Conservation (phyloP, 2,113 vertebrate genomes). For the Oncorhynchus keta region DNA sequence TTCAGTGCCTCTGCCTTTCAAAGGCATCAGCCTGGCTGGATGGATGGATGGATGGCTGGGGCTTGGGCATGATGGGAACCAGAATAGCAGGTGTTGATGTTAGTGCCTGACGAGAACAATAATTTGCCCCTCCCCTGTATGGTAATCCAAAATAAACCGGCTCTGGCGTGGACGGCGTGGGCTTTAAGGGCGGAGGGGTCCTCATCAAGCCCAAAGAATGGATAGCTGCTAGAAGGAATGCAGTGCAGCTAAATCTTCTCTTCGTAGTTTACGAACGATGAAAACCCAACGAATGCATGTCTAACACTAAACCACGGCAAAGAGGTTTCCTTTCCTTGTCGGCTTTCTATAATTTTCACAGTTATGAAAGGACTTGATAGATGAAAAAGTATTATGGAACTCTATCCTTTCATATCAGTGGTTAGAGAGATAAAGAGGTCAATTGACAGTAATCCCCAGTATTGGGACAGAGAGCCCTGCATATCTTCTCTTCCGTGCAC, state of each 20-base stretch:
- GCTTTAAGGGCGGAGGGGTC: constrained; percentile 63
- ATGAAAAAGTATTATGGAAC: no score
- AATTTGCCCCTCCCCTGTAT: constrained; percentile 82
- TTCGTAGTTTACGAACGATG: constrained; percentile 19
- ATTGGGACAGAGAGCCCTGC: no score
- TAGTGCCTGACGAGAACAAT: constrained; percentile 65
- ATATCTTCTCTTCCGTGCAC: no score
- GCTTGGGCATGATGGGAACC: constrained; percentile 53
- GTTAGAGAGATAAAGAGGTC: not conserved
- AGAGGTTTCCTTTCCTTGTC: no score
- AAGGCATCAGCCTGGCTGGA: constrained; percentile 47
- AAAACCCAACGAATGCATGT: not conserved
- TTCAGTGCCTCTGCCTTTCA: constrained; percentile 39
- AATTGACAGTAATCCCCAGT: no score
- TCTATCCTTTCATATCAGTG: no score
- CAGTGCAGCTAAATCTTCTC: constrained; percentile 12
- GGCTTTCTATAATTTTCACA: not conserved
- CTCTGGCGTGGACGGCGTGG: constrained; percentile 75
- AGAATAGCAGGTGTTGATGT: constrained; percentile 71
- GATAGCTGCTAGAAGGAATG: constrained; percentile 41
- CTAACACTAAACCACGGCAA: not conserved
- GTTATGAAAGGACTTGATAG: not conserved
- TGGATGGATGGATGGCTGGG: constrained; percentile 44
- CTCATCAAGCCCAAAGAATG: constrained; percentile 32
- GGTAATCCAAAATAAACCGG: constrained; percentile 85